Percentiles rank a stretch among this genome's conserved stretches.
phyloP scores from a whole-genome alignment of 2,113 vertebrate genomes.

The Rafetus swinhoei region DNA sequence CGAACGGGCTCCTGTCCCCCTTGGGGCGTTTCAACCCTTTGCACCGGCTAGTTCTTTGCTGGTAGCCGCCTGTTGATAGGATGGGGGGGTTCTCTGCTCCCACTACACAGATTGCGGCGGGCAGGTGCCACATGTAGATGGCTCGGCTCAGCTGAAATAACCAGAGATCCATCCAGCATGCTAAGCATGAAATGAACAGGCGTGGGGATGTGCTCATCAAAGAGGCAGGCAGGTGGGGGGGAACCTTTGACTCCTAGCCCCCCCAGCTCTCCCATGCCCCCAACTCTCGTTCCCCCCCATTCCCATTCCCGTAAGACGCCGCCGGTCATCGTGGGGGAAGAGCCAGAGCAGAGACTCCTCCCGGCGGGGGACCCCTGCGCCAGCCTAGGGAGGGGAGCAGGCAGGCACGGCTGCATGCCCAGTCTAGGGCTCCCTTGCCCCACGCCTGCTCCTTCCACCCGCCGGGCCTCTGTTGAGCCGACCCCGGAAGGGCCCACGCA shows the following conservation, averaged over 20 bases:
- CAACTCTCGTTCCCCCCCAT: not conserved
- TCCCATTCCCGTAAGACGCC: not conserved
- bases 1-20: no score
- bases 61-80: not conserved
- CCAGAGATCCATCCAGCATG: constrained; percentile 85
- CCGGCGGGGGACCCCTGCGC: not conserved
- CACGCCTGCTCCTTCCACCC: no score
- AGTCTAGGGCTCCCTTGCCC: not conserved
- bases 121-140: constrained; percentile 83
- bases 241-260: not conserved
- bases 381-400: not conserved
- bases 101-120: constrained; percentile 74
- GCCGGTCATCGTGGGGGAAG: not conserved
- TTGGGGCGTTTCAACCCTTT: no score
- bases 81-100: not conserved
- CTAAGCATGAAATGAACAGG: constrained; percentile 85
- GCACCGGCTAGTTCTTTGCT: no score
- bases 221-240: not conserved
- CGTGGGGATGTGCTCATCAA: constrained; percentile 58
- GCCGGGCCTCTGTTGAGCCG: no score
- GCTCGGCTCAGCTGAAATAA: constrained; percentile 85
- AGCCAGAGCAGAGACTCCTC: not conserved
- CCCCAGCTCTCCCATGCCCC: not conserved
- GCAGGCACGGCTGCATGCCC: not conserved
- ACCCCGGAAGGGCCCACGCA: not conserved